Evolutionary conservation across 2,797 vertebrate genomes (phyloP).

Genomic region (Myotis daubentonii): DNA sequence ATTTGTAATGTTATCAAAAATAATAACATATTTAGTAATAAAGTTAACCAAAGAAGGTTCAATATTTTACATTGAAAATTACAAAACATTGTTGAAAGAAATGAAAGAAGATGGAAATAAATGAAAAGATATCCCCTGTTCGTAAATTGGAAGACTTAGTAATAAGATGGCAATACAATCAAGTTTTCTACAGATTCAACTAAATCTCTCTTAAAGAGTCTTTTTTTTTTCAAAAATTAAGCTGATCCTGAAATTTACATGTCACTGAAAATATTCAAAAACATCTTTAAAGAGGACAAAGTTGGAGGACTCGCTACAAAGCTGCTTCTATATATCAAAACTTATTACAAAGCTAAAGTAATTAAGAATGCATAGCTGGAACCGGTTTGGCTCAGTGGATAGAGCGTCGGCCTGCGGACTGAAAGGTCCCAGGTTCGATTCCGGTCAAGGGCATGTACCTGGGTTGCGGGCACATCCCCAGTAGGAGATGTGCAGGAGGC

Average conservation of each 20-base stretch:
- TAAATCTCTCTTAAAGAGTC: not conserved
- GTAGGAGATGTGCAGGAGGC: no score
- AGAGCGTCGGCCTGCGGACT: no score
- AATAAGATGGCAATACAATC: not conserved
- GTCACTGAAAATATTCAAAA: not conserved
- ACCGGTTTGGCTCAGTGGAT: no score
- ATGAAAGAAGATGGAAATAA: not conserved
- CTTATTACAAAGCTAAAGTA: not conserved
- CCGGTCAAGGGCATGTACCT: no score
- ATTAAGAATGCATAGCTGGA: not conserved
- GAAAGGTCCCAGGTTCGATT: no score
- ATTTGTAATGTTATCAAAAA: not conserved
- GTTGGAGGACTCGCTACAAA: not conserved
- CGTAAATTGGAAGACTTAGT: not conserved
- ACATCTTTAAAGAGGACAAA: not conserved
- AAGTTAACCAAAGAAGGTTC: not conserved
- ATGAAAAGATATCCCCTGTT: not conserved
- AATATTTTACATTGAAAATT: not conserved
- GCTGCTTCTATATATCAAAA: not conserved
- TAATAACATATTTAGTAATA: not conserved
- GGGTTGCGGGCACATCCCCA: no score
- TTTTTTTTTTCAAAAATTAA: not conserved
- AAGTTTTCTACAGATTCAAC: not conserved
- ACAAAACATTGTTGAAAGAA: not conserved
- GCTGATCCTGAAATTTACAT: not conserved